Evolutionary conservation across 2,888 invertebrate genomes (phyloP).

Genomic region (Chrysomela aeneicollis): DNA sequence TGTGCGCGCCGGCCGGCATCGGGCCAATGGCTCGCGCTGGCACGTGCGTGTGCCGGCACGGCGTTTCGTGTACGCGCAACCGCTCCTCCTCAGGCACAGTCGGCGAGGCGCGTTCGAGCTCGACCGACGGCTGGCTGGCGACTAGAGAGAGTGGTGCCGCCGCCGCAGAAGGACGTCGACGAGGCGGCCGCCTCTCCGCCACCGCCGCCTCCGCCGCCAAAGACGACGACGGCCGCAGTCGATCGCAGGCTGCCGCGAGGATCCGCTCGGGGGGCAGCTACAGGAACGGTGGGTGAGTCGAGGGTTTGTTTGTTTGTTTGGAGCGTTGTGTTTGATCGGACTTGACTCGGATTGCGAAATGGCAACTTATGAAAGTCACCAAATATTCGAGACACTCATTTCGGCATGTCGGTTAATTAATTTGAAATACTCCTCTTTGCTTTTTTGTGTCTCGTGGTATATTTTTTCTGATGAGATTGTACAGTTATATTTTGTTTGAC

Average conservation of each 20-base stretch:
- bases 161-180: constrained; percentile 39
- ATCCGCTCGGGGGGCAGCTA: not conserved
- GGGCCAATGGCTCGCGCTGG: too few species aligned
- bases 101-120: not conserved
- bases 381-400: too few species aligned
- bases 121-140: not conserved
- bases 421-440: too few species aligned
- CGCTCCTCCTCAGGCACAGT: not conserved
- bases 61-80: not conserved
- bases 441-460: too few species aligned
- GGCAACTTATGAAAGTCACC: too few species aligned
- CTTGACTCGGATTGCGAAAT: too few species aligned
- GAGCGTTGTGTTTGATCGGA: too few species aligned
- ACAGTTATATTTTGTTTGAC: too few species aligned
- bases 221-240: constrained; percentile 47
- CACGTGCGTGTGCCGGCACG: not conserved
- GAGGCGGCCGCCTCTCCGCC: constrained; percentile 60
- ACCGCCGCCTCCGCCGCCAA: constrained; percentile 48
- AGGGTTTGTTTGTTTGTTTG: not conserved
- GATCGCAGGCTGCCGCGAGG: constrained; percentile 32
- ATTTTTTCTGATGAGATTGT: too few species aligned
- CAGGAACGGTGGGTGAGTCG: not conserved
- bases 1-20: not conserved
- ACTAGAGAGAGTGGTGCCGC: constrained; percentile 1
- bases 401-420: too few species aligned